Base-by-base conservation (phyloP, 1,140 invertebrate species). In the Pararge aegeria region DNA sequence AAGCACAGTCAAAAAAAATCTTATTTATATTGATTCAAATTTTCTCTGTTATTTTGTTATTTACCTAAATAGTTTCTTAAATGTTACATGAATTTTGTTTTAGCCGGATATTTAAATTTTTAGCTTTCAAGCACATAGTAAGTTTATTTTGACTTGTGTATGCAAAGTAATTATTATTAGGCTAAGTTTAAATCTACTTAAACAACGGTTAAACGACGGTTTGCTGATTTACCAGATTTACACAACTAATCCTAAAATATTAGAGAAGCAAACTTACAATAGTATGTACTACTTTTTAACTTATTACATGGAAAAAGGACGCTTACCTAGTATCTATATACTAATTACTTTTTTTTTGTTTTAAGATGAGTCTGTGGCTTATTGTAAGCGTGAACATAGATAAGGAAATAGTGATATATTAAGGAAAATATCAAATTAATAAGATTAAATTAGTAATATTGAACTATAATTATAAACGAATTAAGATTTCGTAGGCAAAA, bases 141-240 rank as follows among this genome's bases (percentile, higher is more conserved):
- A 44, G 7, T 7, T 46, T 9, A n/a, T 49, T 61, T 61, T 54
- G 42, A 61, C 42, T 61, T 18, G 58, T 61, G 37, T 38, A 54
- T 61, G 58, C 27, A 53, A 37, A 64, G 34, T 42, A 7, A 40
- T 61, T 66, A 65, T 55, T 40, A 65, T 42, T 50, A 58, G 51
- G 30, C 10, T 34, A 34, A 34, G 1, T 34, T 67, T 83, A 83
- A 63, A 75, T 73, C 58, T 61, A 61, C 10, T 34, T 34, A 54
- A 76, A 83, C 74, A 75, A 80, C n/a, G n/a, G n/a, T n/a, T n/a
- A n/a, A n/a, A n/a, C 67, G 81, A 88, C 83, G 83, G 83, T 74
- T 86, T 76, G 37, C 78, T 84, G 80, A 84, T 79, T 65, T 38
- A 61, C n/a, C 51, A 61, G 42, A 61, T 60, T 34, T 60, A 60